Base-by-base conservation (phyloP, 2,797 vertebrate species). In the Euthynnus affinis region DNA sequence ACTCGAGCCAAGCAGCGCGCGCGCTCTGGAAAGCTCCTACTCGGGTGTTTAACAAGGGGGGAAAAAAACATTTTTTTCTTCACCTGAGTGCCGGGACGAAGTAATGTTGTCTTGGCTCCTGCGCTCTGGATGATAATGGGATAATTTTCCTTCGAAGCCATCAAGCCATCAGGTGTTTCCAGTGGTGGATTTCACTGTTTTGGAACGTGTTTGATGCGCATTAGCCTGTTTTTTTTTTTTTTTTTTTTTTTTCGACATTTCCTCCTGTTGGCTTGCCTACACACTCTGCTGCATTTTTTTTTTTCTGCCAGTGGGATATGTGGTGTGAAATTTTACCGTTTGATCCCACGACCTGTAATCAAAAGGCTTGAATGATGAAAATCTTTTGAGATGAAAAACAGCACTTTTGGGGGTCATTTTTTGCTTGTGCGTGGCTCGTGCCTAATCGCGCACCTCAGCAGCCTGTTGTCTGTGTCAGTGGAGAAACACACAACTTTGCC, bases 381-480 rank as follows among this genome's bases (percentile, higher is more conserved):
- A 89, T 91, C 81, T 74, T 88, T 90, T 91, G 93, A 93, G 87
- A 93, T 94, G 92, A 93, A 89, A 92, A 90, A 58, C 88, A 74
- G 83, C 90, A 92, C 91, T 92, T 93, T 91, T 79, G 83, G 86
- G 83, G 72, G 76, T 88, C 14, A 29, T 77, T 59, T 62, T 82
- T 32, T 83, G 85, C 87, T 83, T 70, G 87, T 85, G 91, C 89
- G 86, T 81, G 88, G 88, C 88, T 89, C 78, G 79, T 83, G 88
- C 76, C 88, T 74, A 6, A 74, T 74, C 80, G 85, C 78, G 91
- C 91, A 88, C 87, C 81, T 79, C 83, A 70, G 87, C 90, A 90
- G 91, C 93, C 92, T 92, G 92, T 92, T 92, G 91, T 90, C 80
- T 23, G 83, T 78, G 81, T 83, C 86, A 71, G 86, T 57, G 86